These are phyloP conservation scores for Turnix velox DNA, from an alignment of 2,113 vertebrate species.

Conservation along the genomic window DNA sequence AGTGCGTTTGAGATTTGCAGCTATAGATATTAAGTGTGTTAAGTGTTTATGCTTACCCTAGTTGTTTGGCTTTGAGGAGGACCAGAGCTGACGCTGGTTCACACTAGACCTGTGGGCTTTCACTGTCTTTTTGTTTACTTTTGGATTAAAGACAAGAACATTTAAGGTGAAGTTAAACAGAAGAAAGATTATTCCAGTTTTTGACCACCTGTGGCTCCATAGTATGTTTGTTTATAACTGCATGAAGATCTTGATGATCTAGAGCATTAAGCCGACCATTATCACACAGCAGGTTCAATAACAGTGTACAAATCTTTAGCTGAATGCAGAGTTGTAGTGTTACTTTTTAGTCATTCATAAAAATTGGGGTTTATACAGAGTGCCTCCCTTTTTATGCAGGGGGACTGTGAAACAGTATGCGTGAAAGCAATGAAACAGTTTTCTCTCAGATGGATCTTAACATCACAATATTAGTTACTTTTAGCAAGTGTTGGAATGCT, in stretches of 20 bases:
- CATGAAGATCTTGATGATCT: background rate
- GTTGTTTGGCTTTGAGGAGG: background rate
- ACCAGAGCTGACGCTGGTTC: background rate
- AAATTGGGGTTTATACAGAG: background rate
- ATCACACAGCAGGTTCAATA: background rate
- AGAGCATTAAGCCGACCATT: background rate
- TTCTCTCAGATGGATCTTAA: background rate
- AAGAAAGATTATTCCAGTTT: background rate
- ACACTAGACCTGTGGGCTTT: background rate
- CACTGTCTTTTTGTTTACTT: background rate
- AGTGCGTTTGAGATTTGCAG: background rate
- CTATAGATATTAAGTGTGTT: background rate
- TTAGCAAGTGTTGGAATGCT: background rate
- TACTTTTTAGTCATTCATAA: background rate
- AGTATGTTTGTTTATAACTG: background rate
- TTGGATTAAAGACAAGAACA: background rate
- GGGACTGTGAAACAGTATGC: background rate
- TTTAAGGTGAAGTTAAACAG: background rate
- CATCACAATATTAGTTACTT: background rate
- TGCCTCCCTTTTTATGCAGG: background rate
- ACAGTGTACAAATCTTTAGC: background rate
- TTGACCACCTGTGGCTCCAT: background rate
- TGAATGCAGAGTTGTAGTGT: background rate
- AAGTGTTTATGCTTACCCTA: background rate
- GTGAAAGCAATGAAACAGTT: background rate